A percentile compares a stretch with the other conserved stretches of the same genome.
Conservation (phyloP, 1,140 invertebrate genomes). For the Drosophila navojoa region DNA sequence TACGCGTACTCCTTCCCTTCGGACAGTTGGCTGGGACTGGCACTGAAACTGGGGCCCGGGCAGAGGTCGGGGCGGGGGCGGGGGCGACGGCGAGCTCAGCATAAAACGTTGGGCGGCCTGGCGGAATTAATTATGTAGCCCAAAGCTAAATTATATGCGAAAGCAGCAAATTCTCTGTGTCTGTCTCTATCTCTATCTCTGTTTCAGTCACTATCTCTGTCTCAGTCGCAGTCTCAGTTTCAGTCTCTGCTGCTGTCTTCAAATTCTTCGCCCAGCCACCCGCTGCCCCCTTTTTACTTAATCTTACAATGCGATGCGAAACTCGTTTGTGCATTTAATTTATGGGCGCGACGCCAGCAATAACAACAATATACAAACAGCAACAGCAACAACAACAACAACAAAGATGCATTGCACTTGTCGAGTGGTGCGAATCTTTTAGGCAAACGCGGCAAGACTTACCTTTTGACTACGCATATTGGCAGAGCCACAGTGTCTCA, state of each 20-base stretch:
- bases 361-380: constrained; percentile 54
- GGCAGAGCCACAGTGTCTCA: constrained; percentile 4
- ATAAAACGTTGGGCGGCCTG: constrained; percentile 66
- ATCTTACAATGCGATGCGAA: constrained; percentile 70
- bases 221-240: constrained; percentile 11
- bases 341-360: constrained; percentile 71
- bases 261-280: constrained; percentile 9
- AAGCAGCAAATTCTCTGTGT: constrained; percentile 59
- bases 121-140: constrained; percentile 82
- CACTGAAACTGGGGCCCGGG: constrained; percentile 15
- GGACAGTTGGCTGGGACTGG: background rate
- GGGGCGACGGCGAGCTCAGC: constrained; percentile 32
- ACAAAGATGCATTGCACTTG: constrained; percentile 72
- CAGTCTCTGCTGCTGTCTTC: constrained; percentile 6
- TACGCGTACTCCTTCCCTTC: constrained; percentile 47
- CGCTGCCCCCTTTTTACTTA: constrained; percentile 66
- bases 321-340: constrained; percentile 81
- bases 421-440: constrained; percentile 61
- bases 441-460: constrained; percentile 33
- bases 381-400: constrained; percentile 21
- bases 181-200: constrained; percentile 5
- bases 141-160: constrained; percentile 82
- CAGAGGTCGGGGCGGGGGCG: background rate
- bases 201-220: constrained; percentile 8
- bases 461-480: constrained; percentile 46